Evolutionary conservation across 2,797 vertebrate species (phyloP).

Genomic region (Ambastaia sidthimunki): DNA sequence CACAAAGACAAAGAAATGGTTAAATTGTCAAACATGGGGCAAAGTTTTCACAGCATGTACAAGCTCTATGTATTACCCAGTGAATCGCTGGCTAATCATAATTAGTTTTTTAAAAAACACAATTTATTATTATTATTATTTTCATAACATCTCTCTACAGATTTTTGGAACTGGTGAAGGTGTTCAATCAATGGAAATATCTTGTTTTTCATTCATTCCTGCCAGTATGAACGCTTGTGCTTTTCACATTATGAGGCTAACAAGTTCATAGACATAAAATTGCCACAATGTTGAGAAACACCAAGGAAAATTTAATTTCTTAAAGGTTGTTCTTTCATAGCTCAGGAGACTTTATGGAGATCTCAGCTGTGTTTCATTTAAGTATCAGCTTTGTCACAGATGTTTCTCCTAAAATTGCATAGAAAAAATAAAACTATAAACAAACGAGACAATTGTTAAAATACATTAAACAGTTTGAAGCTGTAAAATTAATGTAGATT

Average conservation of each 20-base stretch:
- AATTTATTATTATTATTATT: constrained; percentile 25
- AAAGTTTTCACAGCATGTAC: constrained; percentile 8
- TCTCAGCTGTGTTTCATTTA: no score
- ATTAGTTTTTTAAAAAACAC: constrained; percentile 14
- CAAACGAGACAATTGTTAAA: no score
- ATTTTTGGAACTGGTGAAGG: constrained; percentile 73
- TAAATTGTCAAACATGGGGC: constrained; percentile 30
- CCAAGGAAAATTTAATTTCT: no score
- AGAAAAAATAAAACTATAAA: no score
- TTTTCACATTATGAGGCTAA: constrained; percentile 45
- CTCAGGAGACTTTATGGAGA: no score
- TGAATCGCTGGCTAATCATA: constrained; percentile 27
- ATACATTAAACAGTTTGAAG: no score
- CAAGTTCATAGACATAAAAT: constrained; percentile 11
- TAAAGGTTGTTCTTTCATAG: no score
- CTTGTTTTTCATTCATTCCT: constrained; percentile 46
- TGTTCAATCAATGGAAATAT: constrained; percentile 75
- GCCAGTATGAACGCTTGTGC: constrained; percentile 25
- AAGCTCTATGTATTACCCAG: no score
- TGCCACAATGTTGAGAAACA: background rate
- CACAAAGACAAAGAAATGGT: constrained; percentile 31
- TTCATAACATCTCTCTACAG: constrained; percentile 61
- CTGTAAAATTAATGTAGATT: no score
- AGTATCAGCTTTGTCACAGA: no score
- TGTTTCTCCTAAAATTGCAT: no score